Base-by-base conservation (phyloP, 2,888 invertebrate genomes). In the Heteropelma amictum region DNA sequence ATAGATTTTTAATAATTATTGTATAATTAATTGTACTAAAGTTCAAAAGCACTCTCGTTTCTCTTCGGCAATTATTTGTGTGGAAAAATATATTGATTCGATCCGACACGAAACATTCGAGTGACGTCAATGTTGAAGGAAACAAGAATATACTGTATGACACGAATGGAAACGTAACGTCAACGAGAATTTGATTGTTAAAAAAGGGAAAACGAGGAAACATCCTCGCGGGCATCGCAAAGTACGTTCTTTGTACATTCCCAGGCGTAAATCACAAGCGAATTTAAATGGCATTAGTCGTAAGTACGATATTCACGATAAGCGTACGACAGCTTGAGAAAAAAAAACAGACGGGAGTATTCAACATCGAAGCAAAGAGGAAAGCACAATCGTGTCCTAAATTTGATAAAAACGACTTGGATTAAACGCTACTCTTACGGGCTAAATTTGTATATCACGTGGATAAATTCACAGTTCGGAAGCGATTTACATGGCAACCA, bases 181-280 rank as follows among this genome's bases (percentile, higher is more conserved):
- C 28, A 58, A 47, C 17, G 45, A 54, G n/a, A 35, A 53, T 33
- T 54, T 2, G 42, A 40, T 17, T n/a, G n/a, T 6, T 28, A 21
- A 47, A 61, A 67, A 54, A n/a, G n/a, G n/a, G n/a, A n/a, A n/a
- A n/a, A n/a, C n/a, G n/a, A n/a, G n/a, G n/a, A n/a, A 63, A 28
- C 21, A 54, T 71, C 38, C 7, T 10, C 17, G 23, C 33, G 51
- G 53, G 40, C 17, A 61, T 72, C 56, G 60, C 38, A 14, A 61
- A 53, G 65, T 75, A 61, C n/a, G n/a, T n/a, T n/a, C 28, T 75
- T 75, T 75, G 75, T 72, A 75, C 75, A 72, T 67, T 54, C 61
- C 56, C 28, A 49, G 49, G 75, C 61, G 68, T 72, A 72, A 65
- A 71, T 75, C 75, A 14, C 61, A 47, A 21, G 33, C 21, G 33